phyloP scores from a whole-genome alignment of 2,888 invertebrate genomes.

The Orthosia gothica region DNA sequence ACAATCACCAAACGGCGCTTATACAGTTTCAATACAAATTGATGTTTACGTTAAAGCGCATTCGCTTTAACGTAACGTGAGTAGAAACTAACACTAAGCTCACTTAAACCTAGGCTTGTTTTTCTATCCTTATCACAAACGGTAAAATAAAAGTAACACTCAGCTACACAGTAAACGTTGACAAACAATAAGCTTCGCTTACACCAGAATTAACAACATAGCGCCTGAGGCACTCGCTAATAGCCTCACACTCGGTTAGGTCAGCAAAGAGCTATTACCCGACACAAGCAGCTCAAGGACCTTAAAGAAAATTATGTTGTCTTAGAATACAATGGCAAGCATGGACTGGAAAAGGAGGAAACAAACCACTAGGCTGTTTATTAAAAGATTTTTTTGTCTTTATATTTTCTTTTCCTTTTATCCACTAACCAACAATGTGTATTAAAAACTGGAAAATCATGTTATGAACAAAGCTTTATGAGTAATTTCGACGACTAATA shows the following conservation, averaged over 20 bases:
- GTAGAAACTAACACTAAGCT: too few relatives aligned
- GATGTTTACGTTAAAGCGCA: too few relatives aligned
- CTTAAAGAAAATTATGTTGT: constrained; percentile 51
- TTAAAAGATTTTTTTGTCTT: neutral
- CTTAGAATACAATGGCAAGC: constrained; percentile 32
- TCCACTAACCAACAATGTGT: too few relatives aligned
- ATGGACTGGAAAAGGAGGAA: neutral
- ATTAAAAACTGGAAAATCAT: constrained; percentile 7
- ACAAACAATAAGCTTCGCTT: constrained; percentile 12
- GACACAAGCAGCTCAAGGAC: constrained; percentile 27
- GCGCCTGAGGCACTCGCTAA: neutral
- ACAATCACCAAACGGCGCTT: too few relatives aligned
- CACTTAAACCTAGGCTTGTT: neutral
- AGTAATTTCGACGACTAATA: constrained; percentile 20
- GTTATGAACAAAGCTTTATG: constrained; percentile 25
- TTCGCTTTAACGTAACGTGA: too few relatives aligned
- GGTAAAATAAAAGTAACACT: neutral
- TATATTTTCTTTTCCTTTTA: too few relatives aligned
- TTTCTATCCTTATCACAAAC: neutral
- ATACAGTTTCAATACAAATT: too few relatives aligned
- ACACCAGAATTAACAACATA: constrained; percentile 18
- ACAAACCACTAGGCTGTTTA: neutral
- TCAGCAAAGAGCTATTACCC: constrained; percentile 57
- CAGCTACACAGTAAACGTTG: neutral
- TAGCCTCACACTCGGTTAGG: constrained; percentile 24